Evolutionary conservation across 2,797 vertebrate species (phyloP), one percentile per base, ranked within the genome.

Genomic region (Synanceia verrucosa): DNA sequence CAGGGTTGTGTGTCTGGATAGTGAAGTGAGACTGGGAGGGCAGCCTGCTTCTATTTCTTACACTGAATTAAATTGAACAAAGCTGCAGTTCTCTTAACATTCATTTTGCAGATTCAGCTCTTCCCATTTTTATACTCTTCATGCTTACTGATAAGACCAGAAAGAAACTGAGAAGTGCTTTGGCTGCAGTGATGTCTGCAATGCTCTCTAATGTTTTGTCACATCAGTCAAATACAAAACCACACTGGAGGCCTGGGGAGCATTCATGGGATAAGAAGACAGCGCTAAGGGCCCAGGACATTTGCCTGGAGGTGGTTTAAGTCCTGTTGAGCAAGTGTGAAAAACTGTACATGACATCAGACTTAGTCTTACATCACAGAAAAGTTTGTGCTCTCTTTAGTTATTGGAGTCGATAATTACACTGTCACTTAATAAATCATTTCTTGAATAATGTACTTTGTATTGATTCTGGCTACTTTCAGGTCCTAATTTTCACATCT

Each of bases 1-100:
- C n/a, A n/a, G 39, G 47, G 19, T 60, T 53, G 24, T 63, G 46
- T 61, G 57, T 65, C 46, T 65, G 41, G 31, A 76, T 9, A 24
- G 39, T 64, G 64, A 51, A 29, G 55, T 18, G 56, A 0, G 12
- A n/a, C 37, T 66, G 50, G 23, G 29, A 66, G 39, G 21, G 19
- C 43, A 59, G 43, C 16, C n/a, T 65, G 44, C 43, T n/a, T 21
- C 24, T 69, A 65, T 75, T 41, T 66, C 24, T 70, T 10, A 79
- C 26, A 53, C 28, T 46, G 12, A 65, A 72, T 50, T 41, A 62
- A 68, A 52, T 78, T 69, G 5, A 61, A 34, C 53, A 39, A 34
- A n/a, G 12, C 47, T 66, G 29, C 36, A 16, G 18, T 41, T 37
- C 11, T 5, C n/a, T 29, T 55, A 55, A 24, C 41, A 21, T 31